These are phyloP conservation scores for Drosophila ficusphila DNA, from an alignment of 1,140 invertebrate species.

Conservation along the genomic window DNA sequence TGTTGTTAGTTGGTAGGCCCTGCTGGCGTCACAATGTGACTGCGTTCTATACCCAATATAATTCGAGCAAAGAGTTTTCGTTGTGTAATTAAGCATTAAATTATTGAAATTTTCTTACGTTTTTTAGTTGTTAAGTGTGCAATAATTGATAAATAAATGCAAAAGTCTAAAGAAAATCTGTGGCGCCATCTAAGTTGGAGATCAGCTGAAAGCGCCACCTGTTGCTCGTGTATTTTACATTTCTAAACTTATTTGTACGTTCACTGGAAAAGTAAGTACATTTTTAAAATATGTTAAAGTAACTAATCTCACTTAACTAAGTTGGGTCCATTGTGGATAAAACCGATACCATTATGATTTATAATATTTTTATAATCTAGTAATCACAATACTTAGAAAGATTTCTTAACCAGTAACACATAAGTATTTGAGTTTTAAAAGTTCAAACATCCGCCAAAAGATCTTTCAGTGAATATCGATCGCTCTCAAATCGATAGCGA, in stretches of 20 bases:
- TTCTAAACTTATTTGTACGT: neutral
- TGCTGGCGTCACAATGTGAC: slow-evolving; percentile 45
- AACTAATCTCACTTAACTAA: too few species aligned
- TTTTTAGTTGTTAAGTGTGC: slow-evolving; percentile 65
- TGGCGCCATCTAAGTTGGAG: neutral
- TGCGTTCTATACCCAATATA: slow-evolving; percentile 3
- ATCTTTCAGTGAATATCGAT: neutral
- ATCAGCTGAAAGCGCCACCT: neutral
- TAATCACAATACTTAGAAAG: too few species aligned
- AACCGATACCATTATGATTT: too few species aligned
- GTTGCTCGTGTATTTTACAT: neutral
- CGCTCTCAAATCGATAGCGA: neutral
- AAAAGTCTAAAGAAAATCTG: neutral
- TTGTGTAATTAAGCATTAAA: slow-evolving; percentile 68
- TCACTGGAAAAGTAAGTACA: neutral
- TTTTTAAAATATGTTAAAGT: neutral
- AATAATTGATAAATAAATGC: slow-evolving; percentile 47
- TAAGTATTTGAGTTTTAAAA: too few species aligned
- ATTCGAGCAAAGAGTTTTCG: slow-evolving; percentile 46
- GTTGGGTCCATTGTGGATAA: too few species aligned
- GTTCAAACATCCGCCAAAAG: slow-evolving; percentile 8
- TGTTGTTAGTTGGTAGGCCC: slow-evolving; percentile 48
- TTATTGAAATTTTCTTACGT: slow-evolving; percentile 45
- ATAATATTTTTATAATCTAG: too few species aligned
- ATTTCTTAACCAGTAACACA: too few species aligned